phyloP scores from a whole-genome alignment of 1,140 invertebrate species.

The Paramacrobiotus metropolitanus region DNA sequence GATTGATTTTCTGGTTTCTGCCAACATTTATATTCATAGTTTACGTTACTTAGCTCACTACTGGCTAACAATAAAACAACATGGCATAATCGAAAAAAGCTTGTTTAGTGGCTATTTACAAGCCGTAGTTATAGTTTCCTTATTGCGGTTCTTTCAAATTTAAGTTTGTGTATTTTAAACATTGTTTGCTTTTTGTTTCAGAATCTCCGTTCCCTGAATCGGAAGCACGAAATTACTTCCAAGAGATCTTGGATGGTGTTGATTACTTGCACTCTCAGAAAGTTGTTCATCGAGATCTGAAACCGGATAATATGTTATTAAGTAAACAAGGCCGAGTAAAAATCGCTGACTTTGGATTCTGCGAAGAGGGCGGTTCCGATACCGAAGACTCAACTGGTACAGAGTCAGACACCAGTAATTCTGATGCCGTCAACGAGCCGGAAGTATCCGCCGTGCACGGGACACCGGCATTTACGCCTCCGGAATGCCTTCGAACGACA shows the following conservation, averaged over 20 bases:
- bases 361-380: constrained; percentile 45
- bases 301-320: constrained; percentile 82
- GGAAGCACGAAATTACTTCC: constrained; percentile 64
- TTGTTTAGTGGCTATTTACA: too few species aligned
- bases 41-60: too few species aligned
- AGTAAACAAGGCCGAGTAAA: constrained; percentile 47
- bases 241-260: constrained; percentile 68
- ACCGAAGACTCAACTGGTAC: background rate
- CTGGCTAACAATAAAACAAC: too few species aligned
- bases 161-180: background rate
- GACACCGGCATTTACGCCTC: background rate
- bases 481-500: background rate
- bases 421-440: background rate
- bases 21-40: too few species aligned
- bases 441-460: background rate
- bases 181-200: background rate
- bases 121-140: too few species aligned
- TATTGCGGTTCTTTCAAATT: too few species aligned
- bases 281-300: constrained; percentile 73
- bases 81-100: too few species aligned
- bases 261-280: constrained; percentile 93
- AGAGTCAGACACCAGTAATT: background rate
- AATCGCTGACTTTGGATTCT: constrained; percentile 87
- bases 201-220: constrained; percentile 53
- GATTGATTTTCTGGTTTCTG: too few species aligned